Conservation (phyloP, 1,140 invertebrate genomes). For the Danaus melanippus region DNA sequence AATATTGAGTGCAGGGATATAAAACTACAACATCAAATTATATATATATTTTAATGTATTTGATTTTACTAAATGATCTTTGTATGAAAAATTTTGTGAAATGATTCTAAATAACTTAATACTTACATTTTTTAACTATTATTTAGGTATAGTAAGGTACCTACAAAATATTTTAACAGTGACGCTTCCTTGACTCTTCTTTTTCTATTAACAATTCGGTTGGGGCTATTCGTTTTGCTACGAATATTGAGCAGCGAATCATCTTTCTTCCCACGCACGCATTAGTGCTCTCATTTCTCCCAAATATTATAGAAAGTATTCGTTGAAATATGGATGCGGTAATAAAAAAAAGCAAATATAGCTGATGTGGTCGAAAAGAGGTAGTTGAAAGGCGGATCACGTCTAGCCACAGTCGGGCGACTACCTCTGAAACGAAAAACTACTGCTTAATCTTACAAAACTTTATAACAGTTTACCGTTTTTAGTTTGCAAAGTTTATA, state of each 20-base stretch:
- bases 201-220: slow-evolving; percentile 46
- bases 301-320: slow-evolving; percentile 62
- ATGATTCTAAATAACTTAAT: no score
- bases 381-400: slow-evolving; percentile 41
- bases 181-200: not conserved
- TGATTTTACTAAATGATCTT: no score
- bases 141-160: no score
- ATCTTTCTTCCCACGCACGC: slow-evolving; percentile 61
- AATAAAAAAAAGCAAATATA: slow-evolving; percentile 68
- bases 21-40: no score
- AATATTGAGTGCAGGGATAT: no score
- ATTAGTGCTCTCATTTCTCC: slow-evolving; percentile 57
- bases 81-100: no score
- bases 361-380: slow-evolving; percentile 38
- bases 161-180: no score
- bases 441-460: slow-evolving; percentile 23
- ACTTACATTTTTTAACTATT: no score
- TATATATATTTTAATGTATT: no score
- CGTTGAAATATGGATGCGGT: slow-evolving; percentile 66
- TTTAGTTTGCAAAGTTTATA: slow-evolving; percentile 1
- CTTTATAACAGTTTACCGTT: slow-evolving; percentile 10
- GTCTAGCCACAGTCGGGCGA: slow-evolving; percentile 35
- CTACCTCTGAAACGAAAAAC: slow-evolving; percentile 30
- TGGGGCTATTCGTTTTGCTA: slow-evolving; percentile 28
- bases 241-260: slow-evolving; percentile 52